Evolutionary conservation across 2,888 invertebrate species (phyloP).

Genomic region (Calliphora vomitoria): DNA sequence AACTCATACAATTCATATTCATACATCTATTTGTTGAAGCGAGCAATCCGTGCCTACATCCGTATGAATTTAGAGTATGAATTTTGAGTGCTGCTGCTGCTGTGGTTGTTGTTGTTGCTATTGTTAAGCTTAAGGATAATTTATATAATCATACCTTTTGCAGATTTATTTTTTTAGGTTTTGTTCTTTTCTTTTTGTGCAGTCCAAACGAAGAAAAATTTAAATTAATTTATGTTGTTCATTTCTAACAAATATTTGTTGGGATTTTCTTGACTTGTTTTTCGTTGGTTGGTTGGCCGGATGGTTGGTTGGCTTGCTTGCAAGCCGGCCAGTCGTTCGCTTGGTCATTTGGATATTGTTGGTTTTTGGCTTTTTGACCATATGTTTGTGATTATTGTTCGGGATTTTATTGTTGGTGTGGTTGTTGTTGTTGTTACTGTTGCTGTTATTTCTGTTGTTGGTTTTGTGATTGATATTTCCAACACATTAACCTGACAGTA

Average conservation of each 20-base stretch:
- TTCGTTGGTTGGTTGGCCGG: conserved; percentile 15
- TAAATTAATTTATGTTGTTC: conserved; percentile 63
- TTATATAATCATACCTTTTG: conserved; percentile 67
- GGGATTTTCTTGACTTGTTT: conserved; percentile 37
- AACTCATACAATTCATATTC: conserved; percentile 38
- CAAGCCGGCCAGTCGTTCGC: background rate
- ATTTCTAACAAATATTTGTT: conserved; percentile 61
- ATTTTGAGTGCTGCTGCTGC: background rate
- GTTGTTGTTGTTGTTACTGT: conserved; percentile 15
- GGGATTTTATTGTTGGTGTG: background rate
- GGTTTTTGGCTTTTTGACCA: conserved; percentile 51
- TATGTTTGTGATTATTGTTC: conserved; percentile 55
- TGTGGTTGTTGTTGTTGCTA: conserved; percentile 32
- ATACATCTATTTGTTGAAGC: background rate
- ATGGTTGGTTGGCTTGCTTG: background rate
- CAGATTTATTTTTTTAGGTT: conserved; percentile 15
- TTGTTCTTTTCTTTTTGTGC: background rate
- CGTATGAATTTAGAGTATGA: conserved; percentile 29
- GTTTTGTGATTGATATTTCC: conserved; percentile 71
- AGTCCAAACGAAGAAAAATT: conserved; percentile 30
- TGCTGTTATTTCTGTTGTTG: conserved; percentile 54
- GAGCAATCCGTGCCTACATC: background rate
- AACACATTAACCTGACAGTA: conserved; percentile 74
- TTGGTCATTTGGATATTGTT: conserved; percentile 11
- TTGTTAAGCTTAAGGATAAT: conserved; percentile 62